Base-by-base conservation (phyloP, 37 sponge, comb jelly and placozoan species). In the Aphrocallistes beatrix region DNA sequence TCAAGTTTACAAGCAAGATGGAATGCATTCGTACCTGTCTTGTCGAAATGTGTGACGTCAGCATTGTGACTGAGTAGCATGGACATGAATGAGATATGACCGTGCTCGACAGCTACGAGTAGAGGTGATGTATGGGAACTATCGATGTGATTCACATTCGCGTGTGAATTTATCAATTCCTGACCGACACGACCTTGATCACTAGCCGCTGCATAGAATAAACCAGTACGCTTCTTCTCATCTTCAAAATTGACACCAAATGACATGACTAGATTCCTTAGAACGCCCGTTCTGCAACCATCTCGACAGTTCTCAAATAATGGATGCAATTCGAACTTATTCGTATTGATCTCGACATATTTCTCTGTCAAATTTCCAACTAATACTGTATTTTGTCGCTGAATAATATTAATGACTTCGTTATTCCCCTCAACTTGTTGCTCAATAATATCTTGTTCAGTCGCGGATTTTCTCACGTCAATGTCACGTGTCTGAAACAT, bases 311-410 rank as follows among this genome's bases (percentile, higher is more conserved):
- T 60, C 8, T 60, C 75, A 30, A 60, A 60, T 60, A 60, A 60
- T 3, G 75, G 75, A 60, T 60, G 75, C 34, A 60, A 60, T 60
- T 60, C 75, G n/a, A 32, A 60, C 10, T 25, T 30, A 25, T 60
- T 19, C n/a, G n/a, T 13, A 19, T 25, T 60, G n/a, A 25, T 60
- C 34, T 60, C 75, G 8, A 60, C 75, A 28, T 60, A 60, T 60
- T 60, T 60, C n/a, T 60, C 75, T 21, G 75, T 60, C n/a, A 60
- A 60, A 60, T 60, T 60, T 13, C 75, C 75, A 6, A 60, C n/a
- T 28, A 60, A 60, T 25, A 60, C 75, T 13, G 10, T 60, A 8
- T 60, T 30, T 13, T 19, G 10, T 60, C 75, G 75, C 75, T 60
- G 28, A 25, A 60, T 30, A 60, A 60, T 13, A 25, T 60, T 60